Evolutionary conservation across 2,113 vertebrate species (phyloP), one percentile per base, ranked within the genome.

Genomic region (Urocynchramus pylzowi): DNA sequence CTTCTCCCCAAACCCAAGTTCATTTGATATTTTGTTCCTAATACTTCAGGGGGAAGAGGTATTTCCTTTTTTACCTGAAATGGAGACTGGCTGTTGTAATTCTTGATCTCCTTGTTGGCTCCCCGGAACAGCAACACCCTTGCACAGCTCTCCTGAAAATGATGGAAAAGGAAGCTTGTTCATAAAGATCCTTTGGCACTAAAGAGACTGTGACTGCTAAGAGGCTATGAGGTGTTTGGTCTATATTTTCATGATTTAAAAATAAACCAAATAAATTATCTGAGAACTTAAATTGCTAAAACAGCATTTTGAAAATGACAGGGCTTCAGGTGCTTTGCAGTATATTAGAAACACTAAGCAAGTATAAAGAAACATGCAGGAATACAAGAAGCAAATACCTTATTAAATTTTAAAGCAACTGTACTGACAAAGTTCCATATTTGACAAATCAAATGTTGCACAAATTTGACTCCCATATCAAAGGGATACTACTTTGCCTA

Each of bases 21-120:
- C 30, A 31, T 0, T 0, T 3, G 17, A 60, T 35, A 22, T n/a
- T 68, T 82, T 53, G n/a, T 37, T 44, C 10, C 37, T 47, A 35
- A 8, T 33, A 64, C 73, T 82, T 35, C 7, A 11, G 10, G 9
- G 7, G 3, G 3, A 63, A 57, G 7, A 10, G 2, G 4, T 24
- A 13, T 53, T 89, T 39, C 3, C 37, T 35, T 26, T 44, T 26
- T 44, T 98, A 99, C 99, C 99, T 99, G 99, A 92, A 99, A 99
- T 2, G 99, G 98, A 56, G 98, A 99, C 96, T 99, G 99, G 98
- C 98, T 99, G 98, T 99, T 99, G 98, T 98, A 99, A 95, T 99
- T 99, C 96, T 99, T 99, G 33, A 99, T 96, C 64, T 99, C 99
- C 70, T 99, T 99, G 84, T 99, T 97, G 23, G 99, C 98, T 71